These are phyloP conservation scores for Caerostris darwini DNA, from an alignment of 1,140 invertebrate species.

Conservation along the genomic window DNA sequence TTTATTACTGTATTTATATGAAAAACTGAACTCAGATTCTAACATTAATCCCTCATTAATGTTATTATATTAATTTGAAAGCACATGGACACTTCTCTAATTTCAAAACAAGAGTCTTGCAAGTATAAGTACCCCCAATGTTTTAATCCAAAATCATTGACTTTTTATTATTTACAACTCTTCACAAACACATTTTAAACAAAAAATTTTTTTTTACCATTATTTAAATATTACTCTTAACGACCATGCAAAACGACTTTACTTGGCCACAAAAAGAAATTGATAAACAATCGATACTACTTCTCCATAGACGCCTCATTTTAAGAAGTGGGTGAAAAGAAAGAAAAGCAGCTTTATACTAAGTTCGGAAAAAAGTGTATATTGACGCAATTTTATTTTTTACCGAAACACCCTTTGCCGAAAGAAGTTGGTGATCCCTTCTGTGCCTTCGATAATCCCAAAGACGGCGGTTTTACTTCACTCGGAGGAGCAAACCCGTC, in stretches of 20 bases:
- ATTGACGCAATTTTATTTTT: conserved; percentile 63
- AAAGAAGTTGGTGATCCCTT: conserved; percentile 59
- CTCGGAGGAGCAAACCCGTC: conserved; percentile 53
- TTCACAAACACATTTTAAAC: too few species aligned
- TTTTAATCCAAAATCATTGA: too few species aligned
- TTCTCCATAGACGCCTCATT: neutral
- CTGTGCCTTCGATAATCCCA: conserved; percentile 45
- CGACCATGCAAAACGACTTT: neutral
- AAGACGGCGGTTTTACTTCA: conserved; percentile 53
- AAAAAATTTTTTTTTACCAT: neutral
- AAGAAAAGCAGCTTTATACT: neutral
- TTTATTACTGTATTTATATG: too few species aligned
- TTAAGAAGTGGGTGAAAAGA: neutral
- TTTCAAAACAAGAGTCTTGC: too few species aligned
- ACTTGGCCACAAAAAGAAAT: neutral
- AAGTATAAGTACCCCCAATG: too few species aligned
- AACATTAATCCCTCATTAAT: too few species aligned
- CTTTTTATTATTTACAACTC: too few species aligned
- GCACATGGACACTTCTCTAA: too few species aligned
- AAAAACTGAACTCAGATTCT: too few species aligned
- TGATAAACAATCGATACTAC: neutral
- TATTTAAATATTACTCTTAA: neutral
- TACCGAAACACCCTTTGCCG: conserved; percentile 12
- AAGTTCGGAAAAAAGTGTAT: conserved; percentile 3
- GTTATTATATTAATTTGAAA: too few species aligned